Percentiles rank a stretch among this genome's conserved stretches.
phyloP scores from a whole-genome alignment of 2,797 vertebrate genomes.

The Halcyon leucocephala region DNA sequence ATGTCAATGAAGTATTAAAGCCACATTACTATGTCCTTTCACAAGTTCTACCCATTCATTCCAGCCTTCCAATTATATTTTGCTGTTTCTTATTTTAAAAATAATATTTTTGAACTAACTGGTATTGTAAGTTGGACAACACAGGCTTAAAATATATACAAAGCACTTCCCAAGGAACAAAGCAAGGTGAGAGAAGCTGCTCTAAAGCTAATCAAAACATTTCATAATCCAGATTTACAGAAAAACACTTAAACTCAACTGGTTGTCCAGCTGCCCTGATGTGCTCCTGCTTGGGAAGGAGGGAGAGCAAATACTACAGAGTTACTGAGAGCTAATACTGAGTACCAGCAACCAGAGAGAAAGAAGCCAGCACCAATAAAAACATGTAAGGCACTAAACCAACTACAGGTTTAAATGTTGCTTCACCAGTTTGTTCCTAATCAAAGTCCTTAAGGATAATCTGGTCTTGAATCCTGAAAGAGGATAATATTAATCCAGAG shows the following conservation, averaged over 20 bases:
- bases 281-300: neutral
- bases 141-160: neutral
- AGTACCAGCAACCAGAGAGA: neutral
- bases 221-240: neutral
- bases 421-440: neutral
- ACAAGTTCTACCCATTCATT: neutral
- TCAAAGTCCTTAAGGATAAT: slow-evolving; percentile 11
- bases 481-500: slow-evolving; percentile 22
- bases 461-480: slow-evolving; percentile 13
- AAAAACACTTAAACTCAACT: neutral
- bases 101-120: neutral
- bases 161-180: neutral
- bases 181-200: neutral
- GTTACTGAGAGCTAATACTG: too few species aligned
- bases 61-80: neutral
- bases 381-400: neutral
- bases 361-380: neutral
- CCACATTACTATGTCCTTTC: neutral
- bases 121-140: neutral
- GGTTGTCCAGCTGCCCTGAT: neutral
- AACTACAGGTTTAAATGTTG: neutral
- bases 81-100: neutral
- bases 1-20: neutral
- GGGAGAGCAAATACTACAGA: neutral
- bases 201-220: neutral